Evolutionary conservation across 1,140 invertebrate genomes (phyloP).

Genomic region (Lysiphlebus fabarum): DNA sequence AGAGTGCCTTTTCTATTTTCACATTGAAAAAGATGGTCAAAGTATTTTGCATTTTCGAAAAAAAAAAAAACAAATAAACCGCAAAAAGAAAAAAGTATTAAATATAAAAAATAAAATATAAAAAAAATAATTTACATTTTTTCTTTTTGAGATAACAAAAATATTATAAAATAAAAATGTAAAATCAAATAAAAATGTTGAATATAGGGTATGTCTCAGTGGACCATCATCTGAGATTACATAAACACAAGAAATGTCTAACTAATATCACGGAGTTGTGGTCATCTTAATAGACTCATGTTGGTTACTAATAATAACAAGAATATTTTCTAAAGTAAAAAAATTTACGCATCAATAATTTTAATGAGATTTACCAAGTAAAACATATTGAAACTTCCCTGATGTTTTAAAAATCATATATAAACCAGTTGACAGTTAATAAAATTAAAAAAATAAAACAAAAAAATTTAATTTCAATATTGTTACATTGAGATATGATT

Average conservation of each 20-base stretch:
- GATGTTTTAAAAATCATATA: too few relatives aligned
- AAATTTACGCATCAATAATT: conserved; percentile 49
- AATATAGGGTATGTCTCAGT: background rate
- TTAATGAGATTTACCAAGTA: conserved; percentile 52
- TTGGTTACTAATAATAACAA: conserved; percentile 31
- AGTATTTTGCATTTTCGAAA: conserved; percentile 12
- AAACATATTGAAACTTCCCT: background rate
- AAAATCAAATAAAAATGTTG: too few relatives aligned
- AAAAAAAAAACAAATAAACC: conserved; percentile 8
- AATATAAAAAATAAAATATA: too few relatives aligned
- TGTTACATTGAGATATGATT: background rate
- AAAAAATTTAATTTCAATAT: too few relatives aligned
- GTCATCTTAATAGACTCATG: conserved; percentile 52
- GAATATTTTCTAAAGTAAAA: conserved; percentile 35
- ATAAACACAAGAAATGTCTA: conserved; percentile 30
- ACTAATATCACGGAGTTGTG: conserved; percentile 53
- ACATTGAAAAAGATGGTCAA: conserved; percentile 10
- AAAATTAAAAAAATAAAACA: too few relatives aligned
- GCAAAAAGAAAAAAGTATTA: background rate
- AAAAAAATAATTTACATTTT: too few relatives aligned
- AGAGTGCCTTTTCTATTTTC: background rate
- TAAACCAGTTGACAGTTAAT: too few relatives aligned
- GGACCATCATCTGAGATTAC: conserved; percentile 3
- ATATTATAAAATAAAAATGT: too few relatives aligned
- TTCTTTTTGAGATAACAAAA: too few relatives aligned